These are phyloP conservation scores for Nymphalis c-album DNA, from an alignment of 2,888 invertebrate genomes.

Conservation along the genomic window DNA sequence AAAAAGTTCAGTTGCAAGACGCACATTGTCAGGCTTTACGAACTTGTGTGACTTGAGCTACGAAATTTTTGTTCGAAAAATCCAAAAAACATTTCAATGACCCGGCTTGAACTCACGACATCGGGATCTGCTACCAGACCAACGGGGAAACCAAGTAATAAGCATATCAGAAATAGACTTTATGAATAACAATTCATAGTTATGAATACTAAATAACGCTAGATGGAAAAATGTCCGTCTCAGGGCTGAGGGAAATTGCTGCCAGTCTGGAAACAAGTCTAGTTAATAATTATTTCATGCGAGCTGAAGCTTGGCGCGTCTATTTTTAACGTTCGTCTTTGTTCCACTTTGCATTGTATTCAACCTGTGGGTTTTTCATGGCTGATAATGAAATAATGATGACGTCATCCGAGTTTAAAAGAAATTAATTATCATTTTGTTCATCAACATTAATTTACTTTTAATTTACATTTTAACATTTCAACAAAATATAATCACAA, in stretches of 20 bases:
- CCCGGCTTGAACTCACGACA: no score
- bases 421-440: no score
- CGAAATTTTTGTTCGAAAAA: no score
- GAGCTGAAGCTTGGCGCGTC: conserved; percentile 25
- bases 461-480: no score
- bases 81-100: no score
- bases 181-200: conserved; percentile 31
- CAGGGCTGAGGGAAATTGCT: conserved; percentile 25
- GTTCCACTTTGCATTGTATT: conserved; percentile 14
- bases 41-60: no score
- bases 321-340: conserved; percentile 30
- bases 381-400: conserved; percentile 3
- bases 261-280: conserved; percentile 31
- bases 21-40: no score
- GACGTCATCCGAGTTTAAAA: neutral
- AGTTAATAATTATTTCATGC: conserved; percentile 35
- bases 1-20: no score
- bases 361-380: conserved; percentile 8
- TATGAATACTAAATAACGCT: conserved; percentile 38
- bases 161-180: conserved; percentile 22
- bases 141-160: neutral
- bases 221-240: conserved; percentile 38
- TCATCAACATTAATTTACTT: no score
- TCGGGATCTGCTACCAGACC: no score
- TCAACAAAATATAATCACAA: no score